Evolutionary conservation across 1,140 invertebrate genomes (phyloP).

Genomic region (Drosophila orena): DNA sequence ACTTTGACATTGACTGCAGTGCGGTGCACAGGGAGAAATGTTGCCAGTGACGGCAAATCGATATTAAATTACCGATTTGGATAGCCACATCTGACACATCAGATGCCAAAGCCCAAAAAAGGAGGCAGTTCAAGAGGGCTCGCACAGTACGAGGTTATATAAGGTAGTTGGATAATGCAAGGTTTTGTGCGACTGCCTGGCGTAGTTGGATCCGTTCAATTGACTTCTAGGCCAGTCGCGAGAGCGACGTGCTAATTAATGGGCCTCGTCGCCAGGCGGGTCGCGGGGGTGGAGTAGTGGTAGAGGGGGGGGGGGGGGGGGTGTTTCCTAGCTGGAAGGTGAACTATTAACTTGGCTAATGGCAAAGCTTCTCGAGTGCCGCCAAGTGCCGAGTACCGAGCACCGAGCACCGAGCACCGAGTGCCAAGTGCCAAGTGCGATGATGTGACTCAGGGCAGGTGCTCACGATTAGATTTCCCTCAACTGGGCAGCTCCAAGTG

Average conservation of each 20-base stretch:
- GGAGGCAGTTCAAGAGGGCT: no score
- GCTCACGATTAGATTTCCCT: conserved; percentile 34
- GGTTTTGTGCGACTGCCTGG: background rate
- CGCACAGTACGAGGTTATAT: background rate
- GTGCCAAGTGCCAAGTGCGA: conserved; percentile 2
- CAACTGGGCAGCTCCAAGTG: conserved; percentile 4
- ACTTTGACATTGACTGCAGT: conserved; percentile 37
- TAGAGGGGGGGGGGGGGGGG: no score
- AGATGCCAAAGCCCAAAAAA: no score
- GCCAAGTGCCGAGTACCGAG: background rate
- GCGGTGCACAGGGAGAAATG: conserved; percentile 13
- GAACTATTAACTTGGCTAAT: conserved; percentile 30
- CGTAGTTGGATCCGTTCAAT: conserved; percentile 1
- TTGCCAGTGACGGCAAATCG: background rate
- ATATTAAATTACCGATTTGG: background rate
- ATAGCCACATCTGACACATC: background rate
- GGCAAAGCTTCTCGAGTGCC: background rate
- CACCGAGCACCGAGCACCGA: background rate
- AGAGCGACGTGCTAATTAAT: conserved; percentile 40
- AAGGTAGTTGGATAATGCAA: background rate
- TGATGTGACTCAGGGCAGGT: conserved; percentile 35
- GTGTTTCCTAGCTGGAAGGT: background rate
- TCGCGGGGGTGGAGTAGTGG: no score
- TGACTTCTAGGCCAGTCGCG: conserved; percentile 33
- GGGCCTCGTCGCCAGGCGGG: background rate